phyloP scores from a whole-genome alignment of 2,797 vertebrate species.

The Borostomias antarcticus region DNA sequence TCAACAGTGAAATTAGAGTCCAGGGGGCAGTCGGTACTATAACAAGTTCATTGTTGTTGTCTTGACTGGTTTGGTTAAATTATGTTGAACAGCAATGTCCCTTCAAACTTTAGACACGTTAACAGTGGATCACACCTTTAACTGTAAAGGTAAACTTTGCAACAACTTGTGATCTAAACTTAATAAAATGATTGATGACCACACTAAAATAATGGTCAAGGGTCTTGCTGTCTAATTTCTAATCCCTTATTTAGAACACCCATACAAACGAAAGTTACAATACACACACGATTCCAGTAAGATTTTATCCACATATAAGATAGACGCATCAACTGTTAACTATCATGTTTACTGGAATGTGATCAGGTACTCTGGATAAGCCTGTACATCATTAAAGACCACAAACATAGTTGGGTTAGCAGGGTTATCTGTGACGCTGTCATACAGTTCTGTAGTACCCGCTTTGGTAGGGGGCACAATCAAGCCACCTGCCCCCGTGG shows the following conservation, averaged over 20 bases:
- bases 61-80: too few relatives aligned
- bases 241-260: neutral
- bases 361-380: constrained; percentile 76
- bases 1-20: neutral
- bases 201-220: neutral
- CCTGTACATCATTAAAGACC: constrained; percentile 69
- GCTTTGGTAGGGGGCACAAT: constrained; percentile 54
- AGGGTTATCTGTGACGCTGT: constrained; percentile 58
- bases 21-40: neutral
- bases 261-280: neutral
- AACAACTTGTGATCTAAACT: neutral
- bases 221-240: neutral
- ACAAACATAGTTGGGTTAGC: constrained; percentile 61
- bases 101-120: neutral
- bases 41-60: neutral
- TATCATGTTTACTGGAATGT: constrained; percentile 52
- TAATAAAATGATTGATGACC: neutral
- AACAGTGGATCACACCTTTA: neutral
- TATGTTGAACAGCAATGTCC: neutral
- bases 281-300: neutral
- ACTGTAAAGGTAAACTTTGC: neutral
- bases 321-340: neutral
- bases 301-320: too few relatives aligned
- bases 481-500: constrained; percentile 1
- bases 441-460: constrained; percentile 53